phyloP scores from a whole-genome alignment of 2,888 invertebrate genomes.

The Ametastegia equiseti region DNA sequence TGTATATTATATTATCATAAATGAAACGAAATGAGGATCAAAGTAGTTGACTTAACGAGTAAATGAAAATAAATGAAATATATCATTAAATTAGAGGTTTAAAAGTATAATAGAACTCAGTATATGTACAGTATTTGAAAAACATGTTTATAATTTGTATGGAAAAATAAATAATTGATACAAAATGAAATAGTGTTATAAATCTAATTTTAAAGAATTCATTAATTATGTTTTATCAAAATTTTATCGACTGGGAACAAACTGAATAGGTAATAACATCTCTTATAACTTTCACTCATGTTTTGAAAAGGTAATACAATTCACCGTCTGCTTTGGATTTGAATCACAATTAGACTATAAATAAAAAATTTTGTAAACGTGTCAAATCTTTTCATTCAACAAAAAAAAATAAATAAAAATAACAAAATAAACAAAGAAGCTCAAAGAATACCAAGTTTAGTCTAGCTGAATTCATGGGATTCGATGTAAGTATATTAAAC shows the following conservation, averaged over 20 bases:
- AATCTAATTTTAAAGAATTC: not conserved
- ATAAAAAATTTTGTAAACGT: too few relatives aligned
- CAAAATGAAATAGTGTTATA: constrained; percentile 62
- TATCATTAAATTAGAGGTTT: constrained; percentile 77
- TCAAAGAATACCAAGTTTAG: too few relatives aligned
- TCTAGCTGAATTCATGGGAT: too few relatives aligned
- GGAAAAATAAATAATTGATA: constrained; percentile 80
- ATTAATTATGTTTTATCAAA: not conserved
- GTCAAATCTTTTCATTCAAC: too few relatives aligned
- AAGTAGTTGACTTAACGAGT: constrained; percentile 75
- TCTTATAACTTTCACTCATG: not conserved
- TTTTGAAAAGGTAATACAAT: too few relatives aligned
- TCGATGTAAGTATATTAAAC: too few relatives aligned
- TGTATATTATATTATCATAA: constrained; percentile 74
- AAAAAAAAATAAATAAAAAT: too few relatives aligned
- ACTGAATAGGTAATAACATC: not conserved
- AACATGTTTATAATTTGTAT: constrained; percentile 91
- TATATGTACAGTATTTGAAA: constrained; percentile 88
- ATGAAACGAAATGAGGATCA: constrained; percentile 75
- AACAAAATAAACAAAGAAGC: too few relatives aligned
- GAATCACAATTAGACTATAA: too few relatives aligned
- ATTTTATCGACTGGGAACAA: not conserved
- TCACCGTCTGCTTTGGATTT: too few relatives aligned
- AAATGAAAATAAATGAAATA: constrained; percentile 75
- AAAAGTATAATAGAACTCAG: constrained; percentile 76